Percentiles rank a stretch among this genome's conserved stretches.
phyloP scores from a whole-genome alignment of 1,140 invertebrate species.

The Drosophila carrolli region DNA sequence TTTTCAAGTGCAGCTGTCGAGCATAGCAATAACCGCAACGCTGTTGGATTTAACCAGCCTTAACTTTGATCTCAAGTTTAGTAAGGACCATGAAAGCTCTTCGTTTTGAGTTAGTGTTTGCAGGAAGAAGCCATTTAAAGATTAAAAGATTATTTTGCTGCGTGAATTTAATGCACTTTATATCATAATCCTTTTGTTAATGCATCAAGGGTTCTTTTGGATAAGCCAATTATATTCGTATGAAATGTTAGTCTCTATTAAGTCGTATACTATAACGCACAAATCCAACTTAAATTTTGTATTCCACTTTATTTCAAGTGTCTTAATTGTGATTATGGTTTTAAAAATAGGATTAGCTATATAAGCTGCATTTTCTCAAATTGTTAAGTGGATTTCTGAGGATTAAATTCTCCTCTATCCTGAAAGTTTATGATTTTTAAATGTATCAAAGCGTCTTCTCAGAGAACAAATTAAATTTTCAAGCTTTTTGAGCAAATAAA shows the following conservation, averaged over 20 bases:
- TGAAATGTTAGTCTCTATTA: background rate
- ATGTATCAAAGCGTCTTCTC: slow-evolving; percentile 12
- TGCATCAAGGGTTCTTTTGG: background rate
- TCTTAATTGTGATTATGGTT: background rate
- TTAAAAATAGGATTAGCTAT: background rate
- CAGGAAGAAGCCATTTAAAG: background rate
- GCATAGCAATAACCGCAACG: slow-evolving; percentile 14
- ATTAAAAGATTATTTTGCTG: slow-evolving; percentile 2
- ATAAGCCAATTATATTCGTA: background rate
- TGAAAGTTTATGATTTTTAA: slow-evolving; percentile 5
- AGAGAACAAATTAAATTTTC: slow-evolving; percentile 29
- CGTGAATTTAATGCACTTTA: background rate
- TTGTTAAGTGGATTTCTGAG: background rate
- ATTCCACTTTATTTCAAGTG: background rate
- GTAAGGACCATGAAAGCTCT: background rate
- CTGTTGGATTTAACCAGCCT: slow-evolving; percentile 3
- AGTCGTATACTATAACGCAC: background rate
- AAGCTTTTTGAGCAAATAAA: slow-evolving; percentile 11
- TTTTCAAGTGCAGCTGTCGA: slow-evolving; percentile 20
- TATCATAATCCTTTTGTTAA: background rate
- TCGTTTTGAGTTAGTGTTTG: background rate
- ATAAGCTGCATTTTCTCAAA: background rate
- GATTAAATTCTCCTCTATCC: background rate
- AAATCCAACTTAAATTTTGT: background rate
- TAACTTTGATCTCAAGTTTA: slow-evolving; percentile 7